Conservation (phyloP, 1,140 invertebrate species). For the Hylyphantes graminicola region DNA sequence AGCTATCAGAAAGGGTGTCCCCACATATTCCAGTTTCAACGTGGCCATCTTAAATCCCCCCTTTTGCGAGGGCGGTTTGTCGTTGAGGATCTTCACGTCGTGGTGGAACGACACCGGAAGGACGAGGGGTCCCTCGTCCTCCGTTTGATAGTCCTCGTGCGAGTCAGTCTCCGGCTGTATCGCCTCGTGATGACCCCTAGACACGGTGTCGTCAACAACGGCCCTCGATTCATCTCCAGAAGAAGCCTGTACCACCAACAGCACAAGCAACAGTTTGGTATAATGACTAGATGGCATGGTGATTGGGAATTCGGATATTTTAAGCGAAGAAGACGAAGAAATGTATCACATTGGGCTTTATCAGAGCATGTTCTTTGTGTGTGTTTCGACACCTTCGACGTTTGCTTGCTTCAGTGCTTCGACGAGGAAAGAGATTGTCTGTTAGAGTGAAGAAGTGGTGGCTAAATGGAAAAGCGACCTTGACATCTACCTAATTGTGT, state of each 20-base stretch:
- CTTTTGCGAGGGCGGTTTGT: conserved; percentile 55
- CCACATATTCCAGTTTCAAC: conserved; percentile 87
- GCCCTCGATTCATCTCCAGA: conserved; percentile 38
- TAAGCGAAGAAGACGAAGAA: background rate
- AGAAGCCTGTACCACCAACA: background rate
- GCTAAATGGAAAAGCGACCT: background rate
- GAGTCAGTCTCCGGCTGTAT: conserved; percentile 42
- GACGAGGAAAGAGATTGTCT: background rate
- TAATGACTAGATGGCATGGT: conserved; percentile 31
- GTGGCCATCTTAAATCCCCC: conserved; percentile 79
- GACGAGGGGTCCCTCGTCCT: conserved; percentile 36
- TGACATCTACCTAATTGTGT: conserved; percentile 18
- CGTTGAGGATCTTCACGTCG: conserved; percentile 16
- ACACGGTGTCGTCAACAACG: conserved; percentile 42
- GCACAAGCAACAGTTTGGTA: background rate
- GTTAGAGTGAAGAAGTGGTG: background rate
- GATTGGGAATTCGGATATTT: background rate
- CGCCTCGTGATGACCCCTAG: conserved; percentile 51
- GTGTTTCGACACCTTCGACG: background rate
- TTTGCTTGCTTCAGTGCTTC: conserved; percentile 9
- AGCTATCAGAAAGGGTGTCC: conserved; percentile 92
- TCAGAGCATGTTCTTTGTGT: conserved; percentile 10
- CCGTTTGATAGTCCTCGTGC: conserved; percentile 20
- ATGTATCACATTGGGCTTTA: conserved; percentile 36
- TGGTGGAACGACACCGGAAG: conserved; percentile 50